Percentiles rank a stretch among this genome's conserved stretches.
Conservation (phyloP, 2,888 invertebrate species). For the Dynastes hyllus region DNA sequence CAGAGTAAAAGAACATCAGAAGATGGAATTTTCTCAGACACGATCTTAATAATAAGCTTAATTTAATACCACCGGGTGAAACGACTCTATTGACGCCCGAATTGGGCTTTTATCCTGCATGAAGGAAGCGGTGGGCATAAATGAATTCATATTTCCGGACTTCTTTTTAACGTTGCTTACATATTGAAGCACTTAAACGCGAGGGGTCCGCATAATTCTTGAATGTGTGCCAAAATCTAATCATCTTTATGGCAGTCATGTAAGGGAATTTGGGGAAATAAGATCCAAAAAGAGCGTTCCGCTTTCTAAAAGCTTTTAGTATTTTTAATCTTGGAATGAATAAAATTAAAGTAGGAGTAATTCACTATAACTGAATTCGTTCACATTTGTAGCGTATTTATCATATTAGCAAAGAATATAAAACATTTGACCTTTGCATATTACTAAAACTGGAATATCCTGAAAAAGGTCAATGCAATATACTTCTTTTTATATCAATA, state of each 20-base stretch:
- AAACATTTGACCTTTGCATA: no score
- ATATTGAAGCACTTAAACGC: slow-evolving; percentile 13
- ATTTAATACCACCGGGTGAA: background rate
- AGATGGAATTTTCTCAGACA: slow-evolving; percentile 22
- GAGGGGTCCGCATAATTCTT: background rate
- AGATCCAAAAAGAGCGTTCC: background rate
- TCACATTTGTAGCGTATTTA: no score
- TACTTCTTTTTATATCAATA: no score
- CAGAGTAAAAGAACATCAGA: background rate
- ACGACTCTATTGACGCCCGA: slow-evolving; percentile 8
- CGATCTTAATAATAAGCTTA: slow-evolving; percentile 25
- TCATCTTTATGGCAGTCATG: background rate
- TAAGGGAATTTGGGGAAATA: background rate
- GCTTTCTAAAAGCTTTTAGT: background rate
- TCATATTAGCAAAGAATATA: no score
- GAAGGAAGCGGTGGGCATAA: background rate
- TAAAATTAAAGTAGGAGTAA: no score
- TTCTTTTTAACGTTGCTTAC: slow-evolving; percentile 10
- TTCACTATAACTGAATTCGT: background rate
- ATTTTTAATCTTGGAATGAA: background rate
- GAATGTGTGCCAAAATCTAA: slow-evolving; percentile 13
- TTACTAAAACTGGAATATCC: no score
- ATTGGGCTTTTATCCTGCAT: slow-evolving; percentile 16
- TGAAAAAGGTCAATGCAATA: no score
- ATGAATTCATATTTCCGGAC: slow-evolving; percentile 24